Evolutionary conservation across 2,797 vertebrate genomes (phyloP).

Genomic region (Cyprinodon diabolis): DNA sequence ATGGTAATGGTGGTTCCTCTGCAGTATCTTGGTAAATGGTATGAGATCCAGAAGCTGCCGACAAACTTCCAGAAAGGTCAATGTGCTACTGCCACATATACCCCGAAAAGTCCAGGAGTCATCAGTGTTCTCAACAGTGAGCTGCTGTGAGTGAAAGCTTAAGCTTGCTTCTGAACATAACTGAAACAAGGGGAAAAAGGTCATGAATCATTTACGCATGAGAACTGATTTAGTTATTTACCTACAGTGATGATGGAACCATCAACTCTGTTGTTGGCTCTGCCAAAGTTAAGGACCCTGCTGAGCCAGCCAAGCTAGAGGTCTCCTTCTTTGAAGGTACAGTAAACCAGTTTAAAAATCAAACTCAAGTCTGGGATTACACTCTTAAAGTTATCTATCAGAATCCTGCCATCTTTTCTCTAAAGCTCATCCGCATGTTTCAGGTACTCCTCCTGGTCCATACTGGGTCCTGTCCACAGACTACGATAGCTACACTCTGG

Average conservation of each 20-base stretch:
- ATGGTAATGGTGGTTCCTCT: background rate
- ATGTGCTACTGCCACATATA: slow-evolving; percentile 85
- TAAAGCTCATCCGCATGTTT: background rate
- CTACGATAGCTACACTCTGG: slow-evolving; percentile 83
- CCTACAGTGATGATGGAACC: background rate
- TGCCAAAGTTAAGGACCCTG: slow-evolving; percentile 67
- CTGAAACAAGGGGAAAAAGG: slow-evolving; percentile 37
- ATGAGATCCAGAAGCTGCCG: slow-evolving; percentile 85
- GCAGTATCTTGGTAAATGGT: slow-evolving; percentile 88
- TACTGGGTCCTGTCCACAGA: slow-evolving; percentile 89
- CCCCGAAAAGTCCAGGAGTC: slow-evolving; percentile 74
- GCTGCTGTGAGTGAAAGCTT: slow-evolving; percentile 78
- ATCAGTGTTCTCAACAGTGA: slow-evolving; percentile 84
- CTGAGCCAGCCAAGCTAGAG: slow-evolving; percentile 84
- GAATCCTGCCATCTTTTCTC: too few relatives aligned
- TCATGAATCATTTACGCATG: background rate
- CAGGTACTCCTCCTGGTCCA: slow-evolving; percentile 79
- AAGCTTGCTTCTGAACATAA: slow-evolving; percentile 8
- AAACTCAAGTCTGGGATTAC: background rate
- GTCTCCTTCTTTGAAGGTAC: slow-evolving; percentile 83
- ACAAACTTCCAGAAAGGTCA: slow-evolving; percentile 81
- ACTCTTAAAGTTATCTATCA: background rate
- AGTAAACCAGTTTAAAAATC: slow-evolving; percentile 19
- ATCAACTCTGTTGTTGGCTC: slow-evolving; percentile 57
- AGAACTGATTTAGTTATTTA: background rate